Percentiles rank a stretch among this genome's conserved stretches.
These are phyloP conservation scores for human (Homo sapiens) DNA, from an alignment of 2,113 vertebrate genomes.

Conservation along the genomic window DNA sequence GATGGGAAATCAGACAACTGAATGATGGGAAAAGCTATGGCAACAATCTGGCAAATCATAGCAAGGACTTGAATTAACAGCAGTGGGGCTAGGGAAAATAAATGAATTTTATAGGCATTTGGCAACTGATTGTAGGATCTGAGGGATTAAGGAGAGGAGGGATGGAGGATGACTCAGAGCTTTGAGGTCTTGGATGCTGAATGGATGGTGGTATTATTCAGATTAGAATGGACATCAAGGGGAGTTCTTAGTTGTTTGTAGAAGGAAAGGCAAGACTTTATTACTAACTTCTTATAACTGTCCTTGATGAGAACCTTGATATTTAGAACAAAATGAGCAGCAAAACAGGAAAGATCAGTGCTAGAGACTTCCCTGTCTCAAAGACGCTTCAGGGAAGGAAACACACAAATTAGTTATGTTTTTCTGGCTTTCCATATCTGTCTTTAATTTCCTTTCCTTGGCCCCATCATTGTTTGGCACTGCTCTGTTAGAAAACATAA, in stretches of 20 bases:
- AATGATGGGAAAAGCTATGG: not conserved
- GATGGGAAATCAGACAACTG: not conserved
- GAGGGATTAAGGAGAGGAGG: not conserved
- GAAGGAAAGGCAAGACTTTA: not conserved
- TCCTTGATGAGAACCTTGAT: not conserved
- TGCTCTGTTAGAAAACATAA: not conserved
- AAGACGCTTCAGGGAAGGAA: not conserved
- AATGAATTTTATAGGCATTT: conserved; percentile 22
- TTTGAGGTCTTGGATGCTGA: conserved; percentile 8
- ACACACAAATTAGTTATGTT: not conserved
- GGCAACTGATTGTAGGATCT: conserved; percentile 10
- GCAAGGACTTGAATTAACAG: not conserved
- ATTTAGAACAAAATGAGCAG: not conserved
- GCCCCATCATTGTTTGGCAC: not conserved
- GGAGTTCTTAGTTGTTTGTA: not conserved
- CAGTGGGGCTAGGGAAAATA: not conserved
- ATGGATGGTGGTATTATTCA: not conserved
- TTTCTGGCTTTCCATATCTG: not conserved
- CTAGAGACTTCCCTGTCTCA: no score
- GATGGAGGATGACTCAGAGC: not conserved
- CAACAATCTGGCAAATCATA: not conserved
- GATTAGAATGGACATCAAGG: not conserved
- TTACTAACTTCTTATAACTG: not conserved
- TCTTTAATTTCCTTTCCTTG: not conserved
- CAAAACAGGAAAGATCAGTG: not conserved